A percentile compares a stretch with the other conserved stretches of the same genome.
These are phyloP conservation scores for Anser cygnoides DNA, from an alignment of 2,113 vertebrate species.

Conservation along the genomic window DNA sequence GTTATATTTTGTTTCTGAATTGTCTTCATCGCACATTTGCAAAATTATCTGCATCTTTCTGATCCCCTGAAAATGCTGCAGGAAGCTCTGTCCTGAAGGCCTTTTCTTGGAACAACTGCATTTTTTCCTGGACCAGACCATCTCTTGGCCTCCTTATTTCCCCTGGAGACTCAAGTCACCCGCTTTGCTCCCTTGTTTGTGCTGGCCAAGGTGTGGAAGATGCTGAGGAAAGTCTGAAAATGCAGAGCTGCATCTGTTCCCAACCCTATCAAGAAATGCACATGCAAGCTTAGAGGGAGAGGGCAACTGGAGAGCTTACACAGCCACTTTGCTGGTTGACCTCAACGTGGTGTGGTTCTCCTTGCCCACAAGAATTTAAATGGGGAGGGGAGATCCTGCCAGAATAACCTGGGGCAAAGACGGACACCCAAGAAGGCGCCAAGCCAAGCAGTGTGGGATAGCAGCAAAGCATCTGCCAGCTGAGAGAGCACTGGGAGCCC, in stretches of 20 bases:
- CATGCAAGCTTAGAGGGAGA: neutral
- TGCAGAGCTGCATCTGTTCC: neutral
- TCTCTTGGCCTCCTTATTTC: neutral
- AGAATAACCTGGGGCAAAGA: conserved; percentile 36
- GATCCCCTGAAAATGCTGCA: neutral
- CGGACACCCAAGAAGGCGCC: neutral
- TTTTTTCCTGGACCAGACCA: neutral
- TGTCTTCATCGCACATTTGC: neutral
- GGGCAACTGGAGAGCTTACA: neutral
- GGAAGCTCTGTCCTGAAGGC: neutral
- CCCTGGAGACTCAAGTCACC: neutral
- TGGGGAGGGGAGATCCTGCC: neutral
- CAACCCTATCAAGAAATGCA: neutral
- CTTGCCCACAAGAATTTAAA: conserved; percentile 47
- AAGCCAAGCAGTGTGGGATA: conserved; percentile 24
- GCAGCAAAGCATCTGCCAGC: neutral
- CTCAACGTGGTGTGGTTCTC: neutral
- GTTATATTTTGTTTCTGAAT: neutral
- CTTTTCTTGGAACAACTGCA: neutral
- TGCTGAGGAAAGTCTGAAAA: neutral
- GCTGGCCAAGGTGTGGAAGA: neutral
- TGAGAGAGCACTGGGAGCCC: neutral
- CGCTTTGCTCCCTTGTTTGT: neutral
- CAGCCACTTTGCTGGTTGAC: rapidly evolving
- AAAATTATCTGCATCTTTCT: neutral